Base-by-base conservation (phyloP, 2,888 invertebrate species). In the Sesia bembeciformis region DNA sequence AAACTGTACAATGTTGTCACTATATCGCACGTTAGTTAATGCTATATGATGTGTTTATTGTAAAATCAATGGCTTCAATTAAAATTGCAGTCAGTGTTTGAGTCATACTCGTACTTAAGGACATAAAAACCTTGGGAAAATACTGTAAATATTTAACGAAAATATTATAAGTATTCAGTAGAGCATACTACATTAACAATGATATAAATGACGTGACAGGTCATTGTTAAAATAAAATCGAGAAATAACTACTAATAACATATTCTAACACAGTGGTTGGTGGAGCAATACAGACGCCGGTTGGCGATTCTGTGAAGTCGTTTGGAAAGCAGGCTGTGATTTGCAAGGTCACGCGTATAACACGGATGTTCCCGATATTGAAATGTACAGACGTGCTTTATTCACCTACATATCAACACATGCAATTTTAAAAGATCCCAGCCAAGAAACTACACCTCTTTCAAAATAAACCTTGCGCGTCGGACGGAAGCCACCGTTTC, bases 321-420 rank as follows among this genome's bases (percentile, higher is more conserved):
- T 88, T 89, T 88, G 85, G 88, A 89, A 89, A 89, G 88, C 88
- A 86, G 88, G 84, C 84, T 86, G 88, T 88, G 88, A 88, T 88
- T 88, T 89, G 88, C 89, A 89, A 89, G 89, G 89, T 89, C 89
- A 88, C 87, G 84, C 84, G 85, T 82, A 88, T 88, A 87, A 88
- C 88, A 88, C 89, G 89, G 89, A 89, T 89, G 88, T 89, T 87
- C 87, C 84, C 87, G 86, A 88, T 88, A 88, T 89, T 88, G 86
- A 84, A 88, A 88, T 88, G 87, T 85, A 86, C 80, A 87, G 84
- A 59, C 88, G 82, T 88, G 86, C 86, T 88, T 88, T 88, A 88
- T 87, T 88, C 87, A 88, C 88, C 89, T 85, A 88, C 87, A 85
- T 88, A 87, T 87, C 80, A 83, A 78, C 80, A 80, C 76, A 78